These are phyloP conservation scores for Uropetala carovei DNA, from an alignment of 2,888 invertebrate genomes.

Conservation along the genomic window DNA sequence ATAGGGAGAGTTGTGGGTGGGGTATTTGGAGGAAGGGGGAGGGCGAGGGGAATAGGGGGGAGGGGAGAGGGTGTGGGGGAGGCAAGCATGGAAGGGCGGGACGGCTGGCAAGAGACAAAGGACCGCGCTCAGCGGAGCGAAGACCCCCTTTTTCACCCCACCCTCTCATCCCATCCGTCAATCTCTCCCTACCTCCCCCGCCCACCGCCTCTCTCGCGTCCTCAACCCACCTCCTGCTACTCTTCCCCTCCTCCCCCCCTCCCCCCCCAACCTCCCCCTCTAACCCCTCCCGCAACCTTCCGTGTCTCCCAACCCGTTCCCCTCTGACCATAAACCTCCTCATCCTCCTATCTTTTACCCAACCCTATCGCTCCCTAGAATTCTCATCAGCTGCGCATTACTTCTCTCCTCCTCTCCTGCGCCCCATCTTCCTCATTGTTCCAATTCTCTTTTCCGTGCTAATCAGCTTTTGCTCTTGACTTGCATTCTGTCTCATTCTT, in stretches of 20 bases:
- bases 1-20: background rate
- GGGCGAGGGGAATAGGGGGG: background rate
- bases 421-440: background rate
- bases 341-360: background rate
- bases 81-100: slow-evolving; percentile 33
- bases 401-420: background rate
- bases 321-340: background rate
- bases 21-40: background rate
- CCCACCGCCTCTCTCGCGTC: background rate
- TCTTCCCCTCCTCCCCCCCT: slow-evolving; percentile 7
- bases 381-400: background rate
- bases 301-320: background rate
- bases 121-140: slow-evolving; percentile 46
- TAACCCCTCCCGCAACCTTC: background rate
- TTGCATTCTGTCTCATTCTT: background rate
- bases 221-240: background rate
- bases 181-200: background rate
- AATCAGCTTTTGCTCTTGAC: background rate
- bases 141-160: slow-evolving; percentile 2
- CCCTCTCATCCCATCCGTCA: background rate
- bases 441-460: background rate
- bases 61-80: background rate
- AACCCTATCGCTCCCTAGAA: background rate
- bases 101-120: slow-evolving; percentile 45
- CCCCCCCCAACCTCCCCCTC: background rate